A percentile compares a stretch with the other conserved stretches of the same genome.
Evolutionary conservation across 2,113 vertebrate species (phyloP).

Genomic region (Anas platyrhynchos): DNA sequence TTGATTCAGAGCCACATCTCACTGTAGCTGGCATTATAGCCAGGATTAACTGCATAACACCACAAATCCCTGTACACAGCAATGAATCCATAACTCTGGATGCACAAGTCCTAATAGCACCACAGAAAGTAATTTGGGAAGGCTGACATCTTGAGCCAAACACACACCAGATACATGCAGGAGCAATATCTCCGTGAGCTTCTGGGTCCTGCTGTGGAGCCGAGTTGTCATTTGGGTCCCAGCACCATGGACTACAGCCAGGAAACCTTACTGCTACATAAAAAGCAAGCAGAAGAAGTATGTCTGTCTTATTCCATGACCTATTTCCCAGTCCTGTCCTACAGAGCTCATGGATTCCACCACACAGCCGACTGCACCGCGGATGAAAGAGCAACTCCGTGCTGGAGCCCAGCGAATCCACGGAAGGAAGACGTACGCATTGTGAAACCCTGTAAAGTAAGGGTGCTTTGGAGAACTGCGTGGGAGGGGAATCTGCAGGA

Average conservation of each 20-base stretch:
- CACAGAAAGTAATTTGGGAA: background rate
- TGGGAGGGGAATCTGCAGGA: background rate
- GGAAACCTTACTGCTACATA: background rate
- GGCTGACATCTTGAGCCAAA: background rate
- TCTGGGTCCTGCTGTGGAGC: background rate
- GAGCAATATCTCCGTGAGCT: background rate
- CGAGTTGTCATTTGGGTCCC: background rate
- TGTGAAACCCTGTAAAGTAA: background rate
- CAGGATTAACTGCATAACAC: background rate
- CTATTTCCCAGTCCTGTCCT: background rate
- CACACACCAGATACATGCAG: fast-evolving
- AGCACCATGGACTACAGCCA: background rate
- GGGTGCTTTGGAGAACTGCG: background rate
- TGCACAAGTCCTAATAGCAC: background rate
- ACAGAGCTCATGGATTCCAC: background rate
- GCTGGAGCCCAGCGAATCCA: background rate
- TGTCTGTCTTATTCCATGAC: background rate
- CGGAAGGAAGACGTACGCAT: background rate
- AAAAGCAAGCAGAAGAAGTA: background rate
- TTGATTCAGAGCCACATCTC: background rate
- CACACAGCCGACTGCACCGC: fast-evolving
- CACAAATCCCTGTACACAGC: background rate
- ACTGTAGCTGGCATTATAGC: background rate
- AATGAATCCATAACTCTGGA: background rate
- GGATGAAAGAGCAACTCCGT: background rate